Evolutionary conservation across 2,113 vertebrate genomes (phyloP).

Genomic region (Apodemus sylvaticus): DNA sequence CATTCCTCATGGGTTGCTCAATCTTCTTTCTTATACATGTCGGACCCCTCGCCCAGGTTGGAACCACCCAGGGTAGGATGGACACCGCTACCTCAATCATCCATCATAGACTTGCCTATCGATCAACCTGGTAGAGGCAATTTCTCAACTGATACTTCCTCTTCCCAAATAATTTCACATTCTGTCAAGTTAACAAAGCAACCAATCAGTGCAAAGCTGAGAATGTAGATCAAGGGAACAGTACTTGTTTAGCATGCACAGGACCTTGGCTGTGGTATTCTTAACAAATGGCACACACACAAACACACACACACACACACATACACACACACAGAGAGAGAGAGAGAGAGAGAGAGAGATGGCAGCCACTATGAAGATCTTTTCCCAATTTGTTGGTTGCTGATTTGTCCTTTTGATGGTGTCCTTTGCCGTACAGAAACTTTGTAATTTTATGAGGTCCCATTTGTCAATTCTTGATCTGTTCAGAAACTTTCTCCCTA

Average conservation of each 20-base stretch:
- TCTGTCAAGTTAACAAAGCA: background rate
- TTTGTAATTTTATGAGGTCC: too few relatives aligned
- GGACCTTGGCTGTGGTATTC: background rate
- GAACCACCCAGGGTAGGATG: background rate
- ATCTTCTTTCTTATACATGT: background rate
- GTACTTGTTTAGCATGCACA: rapidly evolving
- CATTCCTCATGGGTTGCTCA: background rate
- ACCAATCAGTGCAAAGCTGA: background rate
- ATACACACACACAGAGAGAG: background rate
- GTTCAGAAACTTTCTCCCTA: too few relatives aligned
- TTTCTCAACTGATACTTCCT: background rate
- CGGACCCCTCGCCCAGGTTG: background rate
- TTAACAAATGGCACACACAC: background rate
- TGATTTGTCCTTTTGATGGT: too few relatives aligned
- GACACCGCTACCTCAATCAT: background rate
- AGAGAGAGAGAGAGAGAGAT: too few relatives aligned
- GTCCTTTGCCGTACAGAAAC: too few relatives aligned
- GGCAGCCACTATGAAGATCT: rapidly evolving
- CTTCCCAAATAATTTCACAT: background rate
- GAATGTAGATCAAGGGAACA: background rate
- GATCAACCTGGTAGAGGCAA: background rate
- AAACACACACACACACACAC: too few relatives aligned
- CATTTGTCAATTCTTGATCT: too few relatives aligned
- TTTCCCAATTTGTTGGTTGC: too few relatives aligned
- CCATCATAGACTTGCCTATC: background rate